phyloP scores from a whole-genome alignment of 1,140 invertebrate genomes.

The Proctacanthus coquilletti region DNA sequence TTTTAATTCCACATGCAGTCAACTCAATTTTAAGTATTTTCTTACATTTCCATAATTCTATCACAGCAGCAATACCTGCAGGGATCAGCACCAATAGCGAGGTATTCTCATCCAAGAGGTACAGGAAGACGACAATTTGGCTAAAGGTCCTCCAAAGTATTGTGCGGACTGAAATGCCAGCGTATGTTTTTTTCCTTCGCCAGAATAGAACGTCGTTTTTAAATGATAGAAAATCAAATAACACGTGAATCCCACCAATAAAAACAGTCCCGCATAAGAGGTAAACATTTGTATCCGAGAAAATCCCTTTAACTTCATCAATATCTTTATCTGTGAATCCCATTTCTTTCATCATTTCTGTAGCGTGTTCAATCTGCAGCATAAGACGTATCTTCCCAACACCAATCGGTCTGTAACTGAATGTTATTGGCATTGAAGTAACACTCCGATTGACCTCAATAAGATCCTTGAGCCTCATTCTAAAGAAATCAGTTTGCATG shows the following conservation, averaged over 20 bases:
- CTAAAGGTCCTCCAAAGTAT: slow-evolving; percentile 89
- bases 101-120: slow-evolving; percentile 83
- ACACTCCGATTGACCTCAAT: slow-evolving; percentile 41
- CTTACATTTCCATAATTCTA: slow-evolving; percentile 82
- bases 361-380: slow-evolving; percentile 62
- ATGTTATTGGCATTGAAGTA: slow-evolving; percentile 37
- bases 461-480: slow-evolving; percentile 59
- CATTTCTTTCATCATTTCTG: slow-evolving; percentile 51
- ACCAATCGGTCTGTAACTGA: slow-evolving; percentile 45
- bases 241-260: slow-evolving; percentile 84
- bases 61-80: slow-evolving; percentile 60
- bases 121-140: slow-evolving; percentile 85
- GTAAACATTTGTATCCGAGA: slow-evolving; percentile 90
- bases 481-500: slow-evolving; percentile 64
- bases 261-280: slow-evolving; percentile 83
- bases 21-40: slow-evolving; percentile 73
- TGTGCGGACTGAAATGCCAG: slow-evolving; percentile 74
- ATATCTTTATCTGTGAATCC: slow-evolving; percentile 89
- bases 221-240: slow-evolving; percentile 94
- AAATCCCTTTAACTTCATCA: slow-evolving; percentile 93
- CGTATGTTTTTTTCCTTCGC: slow-evolving; percentile 66
- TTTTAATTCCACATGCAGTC: slow-evolving; percentile 28
- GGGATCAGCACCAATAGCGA: slow-evolving; percentile 82
- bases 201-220: slow-evolving; percentile 97
- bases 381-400: slow-evolving; percentile 58